Evolutionary conservation across 2,888 invertebrate genomes (phyloP).

Genomic region (Drosophila ezoana): DNA sequence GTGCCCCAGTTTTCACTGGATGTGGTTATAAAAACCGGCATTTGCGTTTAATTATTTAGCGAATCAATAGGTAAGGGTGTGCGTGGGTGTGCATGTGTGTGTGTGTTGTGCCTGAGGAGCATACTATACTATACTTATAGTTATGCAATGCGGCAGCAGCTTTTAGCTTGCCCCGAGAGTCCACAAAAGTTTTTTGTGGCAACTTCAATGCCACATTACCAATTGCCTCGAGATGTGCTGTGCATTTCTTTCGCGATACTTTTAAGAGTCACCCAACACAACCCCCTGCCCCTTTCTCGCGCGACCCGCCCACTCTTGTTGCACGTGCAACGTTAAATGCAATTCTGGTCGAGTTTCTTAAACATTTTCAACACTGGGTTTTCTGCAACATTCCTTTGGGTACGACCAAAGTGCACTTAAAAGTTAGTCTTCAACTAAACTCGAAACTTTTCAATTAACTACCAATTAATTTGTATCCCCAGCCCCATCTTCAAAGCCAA

Average conservation of each 20-base stretch:
- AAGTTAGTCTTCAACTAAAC: slow-evolving; percentile 46
- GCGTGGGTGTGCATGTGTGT: neutral
- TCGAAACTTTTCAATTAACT: slow-evolving; percentile 75
- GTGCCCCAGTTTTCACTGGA: slow-evolving; percentile 2
- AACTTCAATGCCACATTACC: slow-evolving; percentile 70
- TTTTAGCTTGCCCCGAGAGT: slow-evolving; percentile 26
- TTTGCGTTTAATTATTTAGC: slow-evolving; percentile 72
- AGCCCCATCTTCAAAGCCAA: neutral
- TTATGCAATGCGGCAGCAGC: slow-evolving; percentile 48
- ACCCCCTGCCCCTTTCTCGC: neutral
- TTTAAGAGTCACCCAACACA: slow-evolving; percentile 17
- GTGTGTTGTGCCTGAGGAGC: neutral
- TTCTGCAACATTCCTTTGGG: slow-evolving; percentile 7
- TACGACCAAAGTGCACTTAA: slow-evolving; percentile 47
- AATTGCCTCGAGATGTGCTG: slow-evolving; percentile 62
- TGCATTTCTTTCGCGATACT: slow-evolving; percentile 53
- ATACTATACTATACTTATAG: slow-evolving; percentile 33
- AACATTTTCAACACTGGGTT: slow-evolving; percentile 21
- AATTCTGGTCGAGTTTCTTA: slow-evolving; percentile 37
- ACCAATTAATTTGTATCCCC: slow-evolving; percentile 63
- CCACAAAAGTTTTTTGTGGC: slow-evolving; percentile 46
- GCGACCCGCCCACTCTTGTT: neutral
- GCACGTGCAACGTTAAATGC: slow-evolving; percentile 29
- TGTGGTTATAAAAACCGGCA: slow-evolving; percentile 43
- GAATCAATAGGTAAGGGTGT: slow-evolving; percentile 1